Base-by-base conservation (phyloP, 2,113 vertebrate species). In the Pomatostomus ruficeps region DNA sequence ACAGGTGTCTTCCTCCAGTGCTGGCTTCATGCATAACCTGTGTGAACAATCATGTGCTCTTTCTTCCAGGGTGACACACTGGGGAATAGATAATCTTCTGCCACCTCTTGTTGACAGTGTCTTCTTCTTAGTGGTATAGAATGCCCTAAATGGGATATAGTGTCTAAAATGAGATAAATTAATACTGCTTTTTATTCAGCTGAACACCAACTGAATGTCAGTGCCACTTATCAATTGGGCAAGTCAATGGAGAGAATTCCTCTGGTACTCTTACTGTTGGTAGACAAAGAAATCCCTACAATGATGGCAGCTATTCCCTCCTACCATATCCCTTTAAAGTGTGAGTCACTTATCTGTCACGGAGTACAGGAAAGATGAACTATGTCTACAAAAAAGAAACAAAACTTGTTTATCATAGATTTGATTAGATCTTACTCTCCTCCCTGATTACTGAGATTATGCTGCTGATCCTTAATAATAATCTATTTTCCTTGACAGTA, bases 131-230 rank as follows among this genome's bases (percentile, higher is more conserved):
- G 36, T 28, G 26, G 7, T 38, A 66, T 12, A 10, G 49, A 46
- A 33, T 45, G 7, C 1, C 11, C 4, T 40, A 51, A 70, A 40
- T 14, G 10, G 4, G 11, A 79, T 0, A 0, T 40, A 35, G 62
- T 55, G 48, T 14, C 11, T 73, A 49, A 45, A 54, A 54, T 68
- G 20, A 55, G 29, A 70, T 7, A 54, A 25, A 54, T 18, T 9
- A 43, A 10, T 52, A 11, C 5, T 63, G 16, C 10, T 7, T 58
- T 62, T 58, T n/a, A n/a, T 42, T 67, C 11, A 43, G 25, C 29
- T 68, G 45, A 59, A 68, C 35, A 65, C 4, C 14, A 46, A 0
- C 7, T 3, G 14, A 72, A 36, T 20, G 21, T 15, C 25, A 35
- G 9, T 72, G 26, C 13, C n/a, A 25, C 35, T 62, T 46, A 38